Evolutionary conservation across 2,888 invertebrate genomes (phyloP).

Genomic region (Acrobasis suavella): DNA sequence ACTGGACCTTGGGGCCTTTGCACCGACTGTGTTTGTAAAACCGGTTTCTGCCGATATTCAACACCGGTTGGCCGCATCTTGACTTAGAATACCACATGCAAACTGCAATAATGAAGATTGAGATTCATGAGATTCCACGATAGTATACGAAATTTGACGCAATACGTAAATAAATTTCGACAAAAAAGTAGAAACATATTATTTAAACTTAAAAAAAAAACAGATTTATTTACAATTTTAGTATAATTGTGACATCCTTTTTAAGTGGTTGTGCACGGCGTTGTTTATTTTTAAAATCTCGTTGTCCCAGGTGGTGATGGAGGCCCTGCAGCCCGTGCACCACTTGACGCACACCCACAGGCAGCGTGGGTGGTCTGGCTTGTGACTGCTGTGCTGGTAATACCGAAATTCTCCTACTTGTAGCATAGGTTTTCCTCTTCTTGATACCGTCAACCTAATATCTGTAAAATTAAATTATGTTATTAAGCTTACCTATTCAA

Average conservation of each 20-base stretch:
- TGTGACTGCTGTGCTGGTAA: slow-evolving; percentile 33
- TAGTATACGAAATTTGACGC: no score
- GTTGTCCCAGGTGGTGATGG: slow-evolving; percentile 30
- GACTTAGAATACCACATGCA: slow-evolving; percentile 27
- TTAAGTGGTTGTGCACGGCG: neutral
- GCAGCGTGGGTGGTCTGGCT: slow-evolving; percentile 32
- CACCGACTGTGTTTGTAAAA: slow-evolving; percentile 35
- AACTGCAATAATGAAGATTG: neutral
- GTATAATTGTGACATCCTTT: neutral
- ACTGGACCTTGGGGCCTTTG: slow-evolving; percentile 19
- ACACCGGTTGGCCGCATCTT: slow-evolving; percentile 38
- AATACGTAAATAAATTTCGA: no score
- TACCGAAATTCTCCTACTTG: slow-evolving; percentile 36
- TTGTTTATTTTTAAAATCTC: slow-evolving; percentile 33
- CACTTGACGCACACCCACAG: slow-evolving; percentile 27
- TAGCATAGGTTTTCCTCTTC: slow-evolving; percentile 38
- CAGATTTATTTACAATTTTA: no score
- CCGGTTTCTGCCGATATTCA: slow-evolving; percentile 35
- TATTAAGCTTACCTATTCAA: neutral
- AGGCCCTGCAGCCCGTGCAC: slow-evolving; percentile 31
- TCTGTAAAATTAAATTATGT: neutral
- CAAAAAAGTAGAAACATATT: neutral
- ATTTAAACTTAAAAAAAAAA: no score
- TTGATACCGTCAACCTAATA: slow-evolving; percentile 28
- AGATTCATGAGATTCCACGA: neutral